Conservation (phyloP, 2,888 invertebrate species). For the Megamerina dolium region DNA sequence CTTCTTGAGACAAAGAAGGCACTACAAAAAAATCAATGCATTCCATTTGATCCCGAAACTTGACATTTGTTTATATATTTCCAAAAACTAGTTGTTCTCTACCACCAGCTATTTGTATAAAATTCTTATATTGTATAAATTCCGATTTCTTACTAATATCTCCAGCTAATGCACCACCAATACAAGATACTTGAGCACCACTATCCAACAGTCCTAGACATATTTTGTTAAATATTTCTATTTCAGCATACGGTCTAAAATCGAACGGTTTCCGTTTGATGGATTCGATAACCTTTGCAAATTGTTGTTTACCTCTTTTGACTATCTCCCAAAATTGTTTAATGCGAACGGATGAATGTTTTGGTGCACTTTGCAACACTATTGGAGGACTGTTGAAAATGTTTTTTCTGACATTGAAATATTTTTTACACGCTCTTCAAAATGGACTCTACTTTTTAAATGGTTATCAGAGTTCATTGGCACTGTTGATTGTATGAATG, state of each 20-base stretch:
- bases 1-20: slow-evolving; percentile 8
- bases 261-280: too few relatives aligned
- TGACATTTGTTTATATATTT: too few relatives aligned
- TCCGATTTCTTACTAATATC: too few relatives aligned
- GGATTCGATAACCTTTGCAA: too few relatives aligned
- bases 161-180: too few relatives aligned
- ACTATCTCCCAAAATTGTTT: slow-evolving; percentile 6
- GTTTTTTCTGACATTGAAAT: slow-evolving; percentile 4
- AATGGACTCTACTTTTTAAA: slow-evolving; percentile 4
- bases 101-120: slow-evolving; percentile 4
- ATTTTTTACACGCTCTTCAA: slow-evolving; percentile 5
- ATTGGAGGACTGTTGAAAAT: slow-evolving; percentile 3
- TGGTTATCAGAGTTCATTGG: too few relatives aligned
- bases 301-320: too few relatives aligned
- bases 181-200: too few relatives aligned
- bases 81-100: background rate
- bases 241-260: too few relatives aligned
- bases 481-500: too few relatives aligned
- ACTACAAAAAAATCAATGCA: slow-evolving; percentile 7
- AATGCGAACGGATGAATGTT: slow-evolving; percentile 1
- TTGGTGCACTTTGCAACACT: background rate
- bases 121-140: background rate
- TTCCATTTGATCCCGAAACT: too few relatives aligned
- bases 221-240: too few relatives aligned
- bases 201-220: slow-evolving; percentile 11